phyloP scores from a whole-genome alignment of 2,113 vertebrate genomes.

The Dasyprocta punctata region DNA sequence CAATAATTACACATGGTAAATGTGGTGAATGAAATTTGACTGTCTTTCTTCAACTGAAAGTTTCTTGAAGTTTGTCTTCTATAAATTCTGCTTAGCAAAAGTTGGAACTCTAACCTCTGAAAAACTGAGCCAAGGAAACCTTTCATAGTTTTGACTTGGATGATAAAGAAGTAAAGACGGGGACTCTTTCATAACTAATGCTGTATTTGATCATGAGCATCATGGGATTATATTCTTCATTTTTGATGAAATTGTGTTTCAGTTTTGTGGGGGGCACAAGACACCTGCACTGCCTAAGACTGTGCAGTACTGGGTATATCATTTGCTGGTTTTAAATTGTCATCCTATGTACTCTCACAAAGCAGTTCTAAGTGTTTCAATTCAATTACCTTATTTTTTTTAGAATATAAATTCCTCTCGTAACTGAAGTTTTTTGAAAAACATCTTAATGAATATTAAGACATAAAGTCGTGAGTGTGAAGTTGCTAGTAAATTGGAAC shows the following conservation, averaged over 20 bases:
- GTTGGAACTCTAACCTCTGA: background rate
- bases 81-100: background rate
- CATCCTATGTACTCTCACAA: background rate
- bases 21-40: background rate
- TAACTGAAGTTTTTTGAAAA: constrained; percentile 17
- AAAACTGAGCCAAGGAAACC: background rate
- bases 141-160: background rate
- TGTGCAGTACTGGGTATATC: background rate
- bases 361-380: constrained; percentile 27
- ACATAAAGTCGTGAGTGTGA: background rate
- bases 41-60: background rate
- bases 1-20: background rate
- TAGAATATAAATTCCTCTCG: constrained; percentile 10
- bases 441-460: background rate
- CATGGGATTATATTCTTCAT: background rate
- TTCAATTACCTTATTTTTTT: background rate
- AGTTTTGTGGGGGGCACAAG: background rate
- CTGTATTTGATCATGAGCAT: background rate
- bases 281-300: background rate
- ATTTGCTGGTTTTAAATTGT: constrained; percentile 30
- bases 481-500: background rate
- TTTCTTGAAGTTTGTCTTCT: background rate
- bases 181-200: background rate
- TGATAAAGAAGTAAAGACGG: background rate
- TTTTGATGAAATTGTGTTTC: constrained; percentile 8